These are phyloP conservation scores for Parapristionchus giblindavisi DNA, from an alignment of 2,888 invertebrate species.

Conservation along the genomic window DNA sequence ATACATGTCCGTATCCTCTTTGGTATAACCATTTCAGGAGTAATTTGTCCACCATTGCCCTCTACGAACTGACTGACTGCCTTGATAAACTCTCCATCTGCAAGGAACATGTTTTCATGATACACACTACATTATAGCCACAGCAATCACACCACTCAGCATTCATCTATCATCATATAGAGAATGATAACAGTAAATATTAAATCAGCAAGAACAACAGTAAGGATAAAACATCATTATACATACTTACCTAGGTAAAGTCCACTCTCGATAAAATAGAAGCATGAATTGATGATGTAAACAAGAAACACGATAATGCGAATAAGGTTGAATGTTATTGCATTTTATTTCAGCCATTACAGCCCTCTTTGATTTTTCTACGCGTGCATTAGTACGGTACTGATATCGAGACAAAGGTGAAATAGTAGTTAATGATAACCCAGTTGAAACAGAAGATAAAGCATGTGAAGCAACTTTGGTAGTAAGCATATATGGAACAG, in stretches of 20 bases:
- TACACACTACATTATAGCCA: too few relatives aligned
- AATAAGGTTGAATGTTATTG: background rate
- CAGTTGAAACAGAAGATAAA: background rate
- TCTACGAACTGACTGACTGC: constrained; percentile 30
- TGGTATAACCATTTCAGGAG: constrained; percentile 5
- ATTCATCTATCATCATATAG: too few relatives aligned
- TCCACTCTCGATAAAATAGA: background rate
- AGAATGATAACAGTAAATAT: too few relatives aligned
- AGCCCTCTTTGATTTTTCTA: too few relatives aligned
- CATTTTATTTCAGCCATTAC: background rate
- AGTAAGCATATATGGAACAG: background rate
- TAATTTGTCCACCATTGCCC: background rate
- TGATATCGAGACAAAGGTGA: background rate
- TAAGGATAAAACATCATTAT: too few relatives aligned
- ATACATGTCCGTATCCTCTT: constrained; percentile 16
- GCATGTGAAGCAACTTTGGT: background rate
- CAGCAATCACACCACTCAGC: too few relatives aligned
- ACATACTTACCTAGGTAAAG: too few relatives aligned
- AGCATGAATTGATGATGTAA: background rate
- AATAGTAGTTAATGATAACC: too few relatives aligned
- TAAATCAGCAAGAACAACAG: too few relatives aligned
- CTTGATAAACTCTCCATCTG: background rate
- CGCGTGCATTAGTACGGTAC: constrained; percentile 21
- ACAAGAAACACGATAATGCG: background rate
- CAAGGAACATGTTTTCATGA: too few relatives aligned